phyloP scores from a whole-genome alignment of 2,113 vertebrate genomes.

The Orthonyx spaldingii region DNA sequence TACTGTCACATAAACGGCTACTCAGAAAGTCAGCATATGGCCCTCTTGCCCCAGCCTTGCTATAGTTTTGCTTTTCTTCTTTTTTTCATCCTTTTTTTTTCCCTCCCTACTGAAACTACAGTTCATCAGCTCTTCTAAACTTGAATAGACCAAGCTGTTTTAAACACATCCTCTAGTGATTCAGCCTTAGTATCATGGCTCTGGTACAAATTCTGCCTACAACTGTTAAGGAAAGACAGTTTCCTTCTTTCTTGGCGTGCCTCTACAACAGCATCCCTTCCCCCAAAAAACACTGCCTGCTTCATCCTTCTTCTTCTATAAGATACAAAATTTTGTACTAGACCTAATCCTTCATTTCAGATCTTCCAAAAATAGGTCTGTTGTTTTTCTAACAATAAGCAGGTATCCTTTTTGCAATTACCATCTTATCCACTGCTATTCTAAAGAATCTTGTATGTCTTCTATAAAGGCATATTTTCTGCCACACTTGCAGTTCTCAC shows the following conservation, averaged over 20 bases:
- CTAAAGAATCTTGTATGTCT: neutral
- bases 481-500: neutral
- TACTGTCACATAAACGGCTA: neutral
- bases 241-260: slow-evolving; percentile 62
- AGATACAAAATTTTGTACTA: slow-evolving; percentile 17
- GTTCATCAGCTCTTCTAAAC: slow-evolving; percentile 62
- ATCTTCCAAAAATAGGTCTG: neutral
- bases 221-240: slow-evolving; percentile 65
- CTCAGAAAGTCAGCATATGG: slow-evolving; percentile 49
- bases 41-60: neutral
- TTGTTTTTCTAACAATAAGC: neutral
- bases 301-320: slow-evolving; percentile 25
- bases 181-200: slow-evolving; percentile 63
- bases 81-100: neutral
- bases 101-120: neutral
- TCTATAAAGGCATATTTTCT: neutral
- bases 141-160: slow-evolving; percentile 70
- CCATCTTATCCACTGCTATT: neutral
- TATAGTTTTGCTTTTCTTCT: neutral
- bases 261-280: slow-evolving; percentile 53
- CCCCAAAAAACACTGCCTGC: slow-evolving; percentile 37
- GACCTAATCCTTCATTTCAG: slow-evolving; percentile 2
- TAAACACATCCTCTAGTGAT: slow-evolving; percentile 68
- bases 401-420: neutral
- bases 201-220: slow-evolving; percentile 67